Percentiles rank a stretch among this genome's conserved stretches.
phyloP scores from a whole-genome alignment of 2,113 vertebrate species.

The Phalacrocorax aristotelis region DNA sequence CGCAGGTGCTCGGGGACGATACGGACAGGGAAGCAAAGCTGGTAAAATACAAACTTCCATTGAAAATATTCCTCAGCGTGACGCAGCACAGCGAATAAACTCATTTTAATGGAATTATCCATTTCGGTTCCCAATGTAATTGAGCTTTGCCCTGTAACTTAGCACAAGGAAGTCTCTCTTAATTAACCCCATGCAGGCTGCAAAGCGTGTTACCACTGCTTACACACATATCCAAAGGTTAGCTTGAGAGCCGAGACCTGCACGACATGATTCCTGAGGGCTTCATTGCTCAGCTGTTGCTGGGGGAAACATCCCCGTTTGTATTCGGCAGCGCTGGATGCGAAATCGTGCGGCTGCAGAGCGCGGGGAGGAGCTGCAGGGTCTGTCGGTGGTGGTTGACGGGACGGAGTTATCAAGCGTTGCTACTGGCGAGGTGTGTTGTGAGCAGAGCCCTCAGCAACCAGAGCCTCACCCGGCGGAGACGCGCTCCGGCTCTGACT shows the following conservation, averaged over 20 bases:
- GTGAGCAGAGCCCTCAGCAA: not conserved
- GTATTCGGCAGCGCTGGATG: accelerated
- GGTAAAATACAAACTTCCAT: not conserved
- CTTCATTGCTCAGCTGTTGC: not conserved
- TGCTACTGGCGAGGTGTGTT: no score
- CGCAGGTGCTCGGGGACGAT: accelerated
- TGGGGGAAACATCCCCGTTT: not conserved
- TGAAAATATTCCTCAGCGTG: constrained; percentile 5
- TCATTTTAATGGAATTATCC: constrained; percentile 57
- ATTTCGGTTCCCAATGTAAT: constrained; percentile 53
- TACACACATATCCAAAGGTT: not conserved
- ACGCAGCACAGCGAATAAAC: not conserved
- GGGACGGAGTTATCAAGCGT: not conserved
- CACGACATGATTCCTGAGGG: accelerated
- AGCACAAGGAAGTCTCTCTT: constrained; percentile 4
- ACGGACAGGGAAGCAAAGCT: not conserved
- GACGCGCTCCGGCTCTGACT: accelerated
- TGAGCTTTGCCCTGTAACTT: constrained; percentile 14
- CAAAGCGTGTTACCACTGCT: not conserved
- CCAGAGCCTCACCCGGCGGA: not conserved
- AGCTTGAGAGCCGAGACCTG: not conserved
- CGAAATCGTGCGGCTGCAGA: accelerated
- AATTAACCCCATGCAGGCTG: constrained; percentile 10
- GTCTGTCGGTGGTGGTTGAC: not conserved
- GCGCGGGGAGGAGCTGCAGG: not conserved